Evolutionary conservation across 2,888 invertebrate species (phyloP), one percentile per base, ranked within the genome.

Genomic region (Hemicrepidius hirtus): DNA sequence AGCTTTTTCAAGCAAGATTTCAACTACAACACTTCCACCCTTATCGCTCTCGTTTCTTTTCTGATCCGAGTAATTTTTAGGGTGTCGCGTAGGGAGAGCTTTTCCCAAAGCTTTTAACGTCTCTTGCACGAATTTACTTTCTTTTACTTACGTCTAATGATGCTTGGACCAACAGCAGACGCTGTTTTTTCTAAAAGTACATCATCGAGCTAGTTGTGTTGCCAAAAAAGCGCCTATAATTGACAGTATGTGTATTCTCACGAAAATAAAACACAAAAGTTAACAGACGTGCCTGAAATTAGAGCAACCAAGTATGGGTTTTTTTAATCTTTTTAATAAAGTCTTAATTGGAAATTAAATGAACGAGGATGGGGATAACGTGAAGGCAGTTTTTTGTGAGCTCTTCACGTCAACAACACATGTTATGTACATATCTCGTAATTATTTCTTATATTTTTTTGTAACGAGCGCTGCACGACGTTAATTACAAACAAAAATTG

Each of bases 91-190:
- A 16, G 24, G 18, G 49, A 12, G 16, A 7, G 40, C 40, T 20
- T 9, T n/a, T 70, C 57, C 24, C 28, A 37, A 63, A 62, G n/a
- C 40, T 13, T 69, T 55, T 69, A 63, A 69, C 63, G 70, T 57
- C 64, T 53, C 28, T 49, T 16, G 57, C 64, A 68, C 70, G 63
- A 64, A 57, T 57, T 53, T 63, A 41, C 53, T 62, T 63, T 63
- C 62, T 68, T 68, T 62, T 59, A 62, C 46, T 68, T 50, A 62
- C 20, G 16, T 69, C 53, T 69, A 69, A 69, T 69, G 69, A 69
- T 40, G 60, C 69, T 49, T 32, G 32, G 57, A 65, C 65, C 37
- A 40, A 53, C 50, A 53, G 40, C 40, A 40, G 65, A 41, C 40
- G 20, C 40, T 41, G 12, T 53, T 53, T 65, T 53, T 65, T 53